A percentile compares a stretch with the other conserved stretches of the same genome.
phyloP scores from a whole-genome alignment of 2,113 vertebrate species.

The Rutilus rutilus region DNA sequence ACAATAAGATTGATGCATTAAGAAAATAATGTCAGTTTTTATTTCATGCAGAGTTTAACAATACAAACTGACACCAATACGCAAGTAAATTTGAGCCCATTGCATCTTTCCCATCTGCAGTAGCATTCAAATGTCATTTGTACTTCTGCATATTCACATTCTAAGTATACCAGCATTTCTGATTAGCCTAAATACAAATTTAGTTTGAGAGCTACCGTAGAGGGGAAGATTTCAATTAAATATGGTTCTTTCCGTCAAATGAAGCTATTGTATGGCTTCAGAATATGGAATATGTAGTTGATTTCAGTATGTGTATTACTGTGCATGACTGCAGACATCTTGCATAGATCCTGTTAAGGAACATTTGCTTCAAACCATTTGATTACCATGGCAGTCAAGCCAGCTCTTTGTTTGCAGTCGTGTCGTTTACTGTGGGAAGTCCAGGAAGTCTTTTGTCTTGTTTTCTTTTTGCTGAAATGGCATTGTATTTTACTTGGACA shows the following conservation, averaged over 20 bases:
- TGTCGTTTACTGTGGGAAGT: neutral
- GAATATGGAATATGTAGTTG: too few species aligned
- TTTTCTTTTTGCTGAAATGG: neutral
- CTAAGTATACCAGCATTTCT: neutral
- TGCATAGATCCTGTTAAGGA: too few species aligned
- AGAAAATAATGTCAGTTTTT: neutral
- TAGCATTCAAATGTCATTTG: neutral
- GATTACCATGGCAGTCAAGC: neutral
- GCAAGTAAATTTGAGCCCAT: neutral
- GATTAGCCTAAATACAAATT: neutral
- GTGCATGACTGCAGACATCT: too few species aligned
- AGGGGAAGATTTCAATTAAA: too few species aligned
- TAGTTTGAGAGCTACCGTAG: neutral
- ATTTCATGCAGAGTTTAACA: neutral
- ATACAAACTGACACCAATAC: neutral
- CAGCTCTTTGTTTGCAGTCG: neutral
- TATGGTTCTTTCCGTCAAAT: too few species aligned
- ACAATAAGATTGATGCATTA: neutral
- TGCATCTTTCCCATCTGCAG: neutral
- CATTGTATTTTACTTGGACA: neutral
- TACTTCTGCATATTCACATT: neutral
- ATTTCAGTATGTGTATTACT: too few species aligned
- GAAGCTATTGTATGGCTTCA: too few species aligned
- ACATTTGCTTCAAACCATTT: too few species aligned
- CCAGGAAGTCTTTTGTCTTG: neutral